Evolutionary conservation across 1,140 invertebrate genomes (phyloP), one percentile per base, ranked within the genome.

Genomic region (Andrena cerasifolii): DNA sequence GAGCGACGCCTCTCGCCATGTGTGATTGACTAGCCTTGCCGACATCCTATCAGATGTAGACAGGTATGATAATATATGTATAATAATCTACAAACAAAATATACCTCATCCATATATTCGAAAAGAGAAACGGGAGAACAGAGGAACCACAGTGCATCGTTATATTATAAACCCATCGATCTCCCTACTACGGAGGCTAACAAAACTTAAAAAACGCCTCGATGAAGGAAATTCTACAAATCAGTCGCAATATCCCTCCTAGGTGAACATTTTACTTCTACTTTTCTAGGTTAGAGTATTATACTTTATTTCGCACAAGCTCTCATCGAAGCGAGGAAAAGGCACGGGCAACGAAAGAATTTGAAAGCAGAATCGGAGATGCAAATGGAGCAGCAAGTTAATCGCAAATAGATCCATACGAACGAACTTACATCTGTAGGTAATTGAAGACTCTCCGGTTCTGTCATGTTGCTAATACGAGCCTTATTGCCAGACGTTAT

Each of bases 31-130:
- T 79, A 94, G 90, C 79, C 94, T 93, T 45, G 94, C 94, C 31
- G 92, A 88, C 85, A 93, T 92, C 80, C 94, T 88, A 78, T 95
- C 95, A 8, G 94, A 92, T 79, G 93, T 93, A 36, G 93, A 92
- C 76, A 95, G 88, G 87, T 94, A 95, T 83, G 94, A 93, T 83
- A 95, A 94, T 78, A 95, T 93, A 75, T 95, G 93, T 49, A 94
- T 92, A 68, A 95, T 91, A 58, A 95, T 93, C 95, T 95, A 90
- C 56, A 91, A 93, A 78, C 49, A 82, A 74, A 62, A 72, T 58
- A 47, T 10, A 54, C 24, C 0, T 53, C 1, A 1, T 40, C 4
- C 51, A 8, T 73, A 53, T 36, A 51, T 12, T 49, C 47, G 12
- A 6, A 63, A 8, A 49, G n/a, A 21, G 7, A 40, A 51, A n/a